These are phyloP conservation scores for Isurus oxyrinchus DNA, from an alignment of 2,113 vertebrate genomes.

Conservation along the genomic window DNA sequence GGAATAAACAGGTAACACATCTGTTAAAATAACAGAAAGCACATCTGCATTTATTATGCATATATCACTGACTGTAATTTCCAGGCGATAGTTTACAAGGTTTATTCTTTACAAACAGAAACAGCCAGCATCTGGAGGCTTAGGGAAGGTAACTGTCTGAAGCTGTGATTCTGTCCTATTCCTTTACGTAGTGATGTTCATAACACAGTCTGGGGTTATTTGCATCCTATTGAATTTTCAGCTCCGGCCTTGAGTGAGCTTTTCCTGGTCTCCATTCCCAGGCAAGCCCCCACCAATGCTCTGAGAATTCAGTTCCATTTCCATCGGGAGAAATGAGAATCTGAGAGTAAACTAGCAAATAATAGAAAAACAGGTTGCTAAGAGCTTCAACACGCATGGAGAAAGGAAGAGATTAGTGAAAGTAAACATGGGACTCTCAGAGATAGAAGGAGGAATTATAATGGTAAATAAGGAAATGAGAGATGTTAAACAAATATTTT, in stretches of 20 bases:
- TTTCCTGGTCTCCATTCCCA: not conserved
- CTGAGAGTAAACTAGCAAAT: too few species aligned
- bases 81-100: not conserved
- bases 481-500: not conserved
- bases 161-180: not conserved
- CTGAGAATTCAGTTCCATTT: not conserved
- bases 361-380: too few species aligned
- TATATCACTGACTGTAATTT: not conserved
- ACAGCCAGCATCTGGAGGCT: not conserved
- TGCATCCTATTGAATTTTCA: not conserved
- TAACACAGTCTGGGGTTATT: not conserved
- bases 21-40: not conserved
- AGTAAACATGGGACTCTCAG: too few species aligned
- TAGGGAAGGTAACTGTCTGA: not conserved
- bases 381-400: too few species aligned
- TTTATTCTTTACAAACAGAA: not conserved
- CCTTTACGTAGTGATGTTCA: not conserved
- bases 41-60: not conserved
- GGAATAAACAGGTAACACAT: not conserved
- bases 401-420: too few species aligned
- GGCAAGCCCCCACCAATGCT: not conserved
- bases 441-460: not conserved
- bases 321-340: too few species aligned
- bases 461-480: not conserved
- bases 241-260: not conserved